A percentile compares a stretch with the other conserved stretches of the same genome.
phyloP scores from a whole-genome alignment of 1,140 invertebrate genomes.

The Antheraea mylitta region DNA sequence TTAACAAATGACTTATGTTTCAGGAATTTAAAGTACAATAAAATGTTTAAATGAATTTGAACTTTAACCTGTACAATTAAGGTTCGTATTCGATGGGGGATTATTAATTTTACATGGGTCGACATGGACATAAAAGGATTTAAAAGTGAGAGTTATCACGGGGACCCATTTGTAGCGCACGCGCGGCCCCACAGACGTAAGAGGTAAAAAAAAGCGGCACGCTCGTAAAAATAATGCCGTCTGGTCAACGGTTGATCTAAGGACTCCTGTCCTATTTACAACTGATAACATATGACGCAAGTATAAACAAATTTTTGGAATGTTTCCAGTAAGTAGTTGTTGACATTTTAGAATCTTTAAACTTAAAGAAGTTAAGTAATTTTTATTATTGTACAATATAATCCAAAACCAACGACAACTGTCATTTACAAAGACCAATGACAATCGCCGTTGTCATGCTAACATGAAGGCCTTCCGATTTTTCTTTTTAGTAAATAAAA shows the following conservation, averaged over 20 bases:
- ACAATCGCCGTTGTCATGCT: too few relatives aligned
- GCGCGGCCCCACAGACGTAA: conserved; percentile 61
- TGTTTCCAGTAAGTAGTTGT: not conserved
- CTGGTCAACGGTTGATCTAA: conserved; percentile 33
- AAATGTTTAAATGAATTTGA: conserved; percentile 19
- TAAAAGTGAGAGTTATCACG: conserved; percentile 77
- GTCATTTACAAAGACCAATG: too few relatives aligned
- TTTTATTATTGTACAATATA: too few relatives aligned
- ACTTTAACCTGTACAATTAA: conserved; percentile 19
- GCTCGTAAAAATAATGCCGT: conserved; percentile 54
- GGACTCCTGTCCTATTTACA: conserved; percentile 51
- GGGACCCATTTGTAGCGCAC: conserved; percentile 71
- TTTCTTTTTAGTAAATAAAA: too few relatives aligned
- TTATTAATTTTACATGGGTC: conserved; percentile 40
- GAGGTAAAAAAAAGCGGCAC: conserved; percentile 42
- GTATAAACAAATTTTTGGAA: not conserved
- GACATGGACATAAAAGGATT: conserved; percentile 69
- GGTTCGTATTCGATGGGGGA: conserved; percentile 25
- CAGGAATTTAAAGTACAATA: conserved; percentile 60
- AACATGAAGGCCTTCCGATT: too few relatives aligned
- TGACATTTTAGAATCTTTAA: not conserved
- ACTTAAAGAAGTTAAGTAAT: too few relatives aligned
- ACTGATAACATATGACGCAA: not conserved
- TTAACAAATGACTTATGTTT: conserved; percentile 75
- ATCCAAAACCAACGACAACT: too few relatives aligned